Percentiles rank a stretch among this genome's conserved stretches.
phyloP scores from a whole-genome alignment of 2,113 vertebrate genomes.

The Scomber japonicus region DNA sequence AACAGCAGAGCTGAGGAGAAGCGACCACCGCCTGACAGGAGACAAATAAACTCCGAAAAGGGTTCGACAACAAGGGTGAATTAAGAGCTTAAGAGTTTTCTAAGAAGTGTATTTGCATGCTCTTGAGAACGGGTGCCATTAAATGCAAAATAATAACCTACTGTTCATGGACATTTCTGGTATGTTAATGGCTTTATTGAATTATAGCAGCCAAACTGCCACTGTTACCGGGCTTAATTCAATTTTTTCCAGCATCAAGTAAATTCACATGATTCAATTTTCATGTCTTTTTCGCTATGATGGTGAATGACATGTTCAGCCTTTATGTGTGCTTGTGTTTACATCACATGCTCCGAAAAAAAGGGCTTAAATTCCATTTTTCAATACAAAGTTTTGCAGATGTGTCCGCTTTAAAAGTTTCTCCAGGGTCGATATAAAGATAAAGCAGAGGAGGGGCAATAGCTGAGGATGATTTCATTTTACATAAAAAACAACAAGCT shows the following conservation, averaged over 20 bases:
- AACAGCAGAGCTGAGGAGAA: background rate
- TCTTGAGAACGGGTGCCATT: background rate
- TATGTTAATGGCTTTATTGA: conserved; percentile 79
- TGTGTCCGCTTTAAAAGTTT: background rate
- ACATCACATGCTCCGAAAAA: background rate
- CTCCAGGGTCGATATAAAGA: background rate
- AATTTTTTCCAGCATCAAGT: conserved; percentile 31
- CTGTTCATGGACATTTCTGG: conserved; percentile 53
- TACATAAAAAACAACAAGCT: conserved; percentile 42
- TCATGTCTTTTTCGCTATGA: conserved; percentile 12
- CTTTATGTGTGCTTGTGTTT: background rate
- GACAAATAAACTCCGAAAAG: background rate
- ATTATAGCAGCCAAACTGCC: conserved; percentile 61
- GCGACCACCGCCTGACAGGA: background rate
- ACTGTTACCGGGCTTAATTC: conserved; percentile 28
- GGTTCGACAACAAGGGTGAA: background rate
- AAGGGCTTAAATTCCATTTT: background rate
- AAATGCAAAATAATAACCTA: conserved; percentile 45
- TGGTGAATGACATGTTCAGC: background rate
- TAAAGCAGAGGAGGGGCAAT: background rate
- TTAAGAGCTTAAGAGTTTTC: background rate
- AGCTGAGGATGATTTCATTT: conserved; percentile 35
- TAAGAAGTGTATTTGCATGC: background rate
- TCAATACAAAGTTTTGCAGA: background rate
- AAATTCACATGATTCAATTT: conserved; percentile 45